Conservation (phyloP, 2,113 vertebrate species). For the Lonchura striata region DNA sequence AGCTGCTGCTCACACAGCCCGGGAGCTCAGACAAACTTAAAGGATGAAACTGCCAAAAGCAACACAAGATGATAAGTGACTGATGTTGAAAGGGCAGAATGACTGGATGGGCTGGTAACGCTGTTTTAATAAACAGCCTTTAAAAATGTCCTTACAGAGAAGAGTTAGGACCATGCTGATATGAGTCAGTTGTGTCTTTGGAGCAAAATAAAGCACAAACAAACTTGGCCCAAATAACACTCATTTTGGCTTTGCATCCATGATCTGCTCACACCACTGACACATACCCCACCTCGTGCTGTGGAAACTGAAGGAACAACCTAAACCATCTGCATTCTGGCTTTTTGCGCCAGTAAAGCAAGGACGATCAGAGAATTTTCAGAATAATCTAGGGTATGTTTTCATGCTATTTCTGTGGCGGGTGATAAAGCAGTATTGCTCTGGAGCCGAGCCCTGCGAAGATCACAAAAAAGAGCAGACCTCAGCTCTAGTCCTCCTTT, state of each 20-base stretch:
- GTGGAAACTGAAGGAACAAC: neutral
- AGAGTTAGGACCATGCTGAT: neutral
- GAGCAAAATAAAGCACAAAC: slow-evolving; percentile 3
- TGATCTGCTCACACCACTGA: neutral
- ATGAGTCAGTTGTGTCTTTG: neutral
- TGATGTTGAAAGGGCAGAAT: neutral
- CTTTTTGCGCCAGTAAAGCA: neutral
- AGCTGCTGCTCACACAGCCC: slow-evolving; percentile 5
- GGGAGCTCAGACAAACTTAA: neutral
- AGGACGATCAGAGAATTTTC: neutral
- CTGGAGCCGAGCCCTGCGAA: neutral
- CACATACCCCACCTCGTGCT: neutral
- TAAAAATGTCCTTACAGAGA: slow-evolving; percentile 13
- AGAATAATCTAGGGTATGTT: neutral
- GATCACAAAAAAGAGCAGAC: neutral
- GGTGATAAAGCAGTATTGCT: neutral
- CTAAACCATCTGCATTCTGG: neutral
- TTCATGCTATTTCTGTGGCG: neutral
- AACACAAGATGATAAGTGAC: slow-evolving; percentile 14
- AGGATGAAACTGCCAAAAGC: slow-evolving; percentile 35
- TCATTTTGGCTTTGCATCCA: neutral
- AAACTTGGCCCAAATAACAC: neutral
- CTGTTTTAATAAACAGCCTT: neutral
- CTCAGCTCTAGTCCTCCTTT: neutral
- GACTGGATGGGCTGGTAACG: neutral